Base-by-base conservation (phyloP, 2,113 vertebrate species). In the Sus scrofa region DNA sequence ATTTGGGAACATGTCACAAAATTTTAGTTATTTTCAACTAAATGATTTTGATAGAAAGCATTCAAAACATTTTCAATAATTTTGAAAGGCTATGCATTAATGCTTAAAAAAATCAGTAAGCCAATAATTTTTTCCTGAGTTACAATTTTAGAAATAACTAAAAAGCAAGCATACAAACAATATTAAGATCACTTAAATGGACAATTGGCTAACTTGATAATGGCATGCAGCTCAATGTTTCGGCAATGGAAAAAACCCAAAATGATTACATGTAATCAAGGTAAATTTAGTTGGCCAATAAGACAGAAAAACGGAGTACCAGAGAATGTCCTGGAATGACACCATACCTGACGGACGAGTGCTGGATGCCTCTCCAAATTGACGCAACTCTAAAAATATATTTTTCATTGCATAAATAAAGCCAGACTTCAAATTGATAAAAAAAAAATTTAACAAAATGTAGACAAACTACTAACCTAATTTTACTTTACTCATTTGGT, bases 341-440 rank as follows among this genome's bases (percentile, higher is more conserved):
- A 93, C 44, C 97, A 75, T 97, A 98, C 95, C 97, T 98, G 96
- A 87, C 2, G 30, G 54, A 75, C 1, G 54, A 73, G 93, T 89
- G 96, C 89, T 85, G 95, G 91, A 54, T 95, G 95, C 83, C 86
- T 97, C 97, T 96, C 97, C 97, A 92, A 70, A 95, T 0, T 91
- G 96, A 73, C 24, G 94, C 73, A 96, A 96, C 90, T 96, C 98
- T 98, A 98, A 96, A 98, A 98, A 97, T 83, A 96, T 30, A 97
- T 95, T 97, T 97, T 96, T 95, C 79, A 97, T 96, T 91, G 93
- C 52, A 96, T 97, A 96, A 97, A 97, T 95, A 97, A 96, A 96
- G 91, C 96, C 88, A 95, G 71, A 81, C 32, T 97, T 95, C 91
- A 83, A 75, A 89, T 8, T 94, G 74, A 86, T 44, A 95, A 94